Evolutionary conservation across 2,113 vertebrate species (phyloP).

Genomic region (Sorex araneus): DNA sequence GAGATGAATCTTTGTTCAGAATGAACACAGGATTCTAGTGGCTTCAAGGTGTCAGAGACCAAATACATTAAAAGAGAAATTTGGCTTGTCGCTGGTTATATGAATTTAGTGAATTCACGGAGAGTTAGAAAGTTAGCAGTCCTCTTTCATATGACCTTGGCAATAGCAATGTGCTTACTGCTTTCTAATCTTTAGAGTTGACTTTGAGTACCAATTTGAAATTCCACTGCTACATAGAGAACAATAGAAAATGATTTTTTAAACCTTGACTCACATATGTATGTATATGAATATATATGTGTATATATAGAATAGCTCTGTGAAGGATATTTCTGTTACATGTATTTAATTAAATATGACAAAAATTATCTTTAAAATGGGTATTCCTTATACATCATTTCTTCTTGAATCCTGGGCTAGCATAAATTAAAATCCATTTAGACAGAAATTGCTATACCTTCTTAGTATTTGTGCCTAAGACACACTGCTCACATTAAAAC

Average conservation of each 20-base stretch:
- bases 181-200: slow-evolving; percentile 28
- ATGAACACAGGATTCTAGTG: slow-evolving; percentile 61
- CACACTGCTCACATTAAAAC: background rate
- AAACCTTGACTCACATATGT: background rate
- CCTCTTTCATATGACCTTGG: slow-evolving; percentile 52
- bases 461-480: background rate
- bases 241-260: slow-evolving; percentile 19
- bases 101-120: slow-evolving; percentile 1
- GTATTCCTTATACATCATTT: background rate
- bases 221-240: slow-evolving; percentile 19
- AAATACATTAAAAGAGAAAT: slow-evolving; percentile 54
- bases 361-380: slow-evolving; percentile 24
- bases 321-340: slow-evolving; percentile 6
- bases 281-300: background rate
- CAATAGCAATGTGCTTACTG: background rate
- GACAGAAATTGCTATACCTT: background rate
- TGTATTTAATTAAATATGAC: slow-evolving; percentile 18
- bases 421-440: background rate
- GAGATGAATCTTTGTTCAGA: slow-evolving; percentile 65
- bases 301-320: background rate
- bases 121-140: background rate
- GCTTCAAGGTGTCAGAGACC: slow-evolving; percentile 72
- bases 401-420: background rate
- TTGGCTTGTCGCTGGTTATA: slow-evolving; percentile 22
- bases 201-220: slow-evolving; percentile 24